Evolutionary conservation across 2,888 invertebrate genomes (phyloP).

Genomic region (Copidosoma aretas): DNA sequence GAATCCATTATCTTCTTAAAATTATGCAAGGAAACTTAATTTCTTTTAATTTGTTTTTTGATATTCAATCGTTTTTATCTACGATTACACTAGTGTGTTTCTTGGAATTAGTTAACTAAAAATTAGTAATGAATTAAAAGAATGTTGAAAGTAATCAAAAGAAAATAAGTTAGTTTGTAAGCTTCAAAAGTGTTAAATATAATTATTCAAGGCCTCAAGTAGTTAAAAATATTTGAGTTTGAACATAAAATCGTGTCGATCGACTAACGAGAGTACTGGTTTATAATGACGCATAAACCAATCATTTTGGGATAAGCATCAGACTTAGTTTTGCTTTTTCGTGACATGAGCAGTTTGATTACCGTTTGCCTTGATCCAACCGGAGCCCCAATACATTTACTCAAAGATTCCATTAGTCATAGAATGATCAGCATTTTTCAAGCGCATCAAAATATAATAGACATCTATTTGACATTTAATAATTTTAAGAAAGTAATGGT

Average conservation of each 20-base stretch:
- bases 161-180: neutral
- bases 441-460: neutral
- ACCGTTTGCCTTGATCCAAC: too few relatives aligned
- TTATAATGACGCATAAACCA: slow-evolving; percentile 14
- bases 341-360: too few relatives aligned
- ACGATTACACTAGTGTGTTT: too few relatives aligned
- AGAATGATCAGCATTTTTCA: neutral
- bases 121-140: neutral
- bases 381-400: too few relatives aligned
- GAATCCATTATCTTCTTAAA: slow-evolving; percentile 34
- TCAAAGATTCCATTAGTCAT: neutral
- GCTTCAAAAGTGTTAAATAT: neutral
- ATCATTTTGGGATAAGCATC: neutral
- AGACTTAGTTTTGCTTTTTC: too few relatives aligned
- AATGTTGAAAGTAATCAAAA: neutral
- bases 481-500: slow-evolving; percentile 35
- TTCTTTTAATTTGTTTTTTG: neutral
- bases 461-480: neutral
- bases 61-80: too few relatives aligned
- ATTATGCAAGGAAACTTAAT: slow-evolving; percentile 15
- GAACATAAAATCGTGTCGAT: neutral
- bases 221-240: neutral
- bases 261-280: neutral
- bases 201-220: neutral
- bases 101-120: too few relatives aligned